Evolutionary conservation across 2,113 vertebrate genomes (phyloP).

Genomic region (Oceanodroma tethys): DNA sequence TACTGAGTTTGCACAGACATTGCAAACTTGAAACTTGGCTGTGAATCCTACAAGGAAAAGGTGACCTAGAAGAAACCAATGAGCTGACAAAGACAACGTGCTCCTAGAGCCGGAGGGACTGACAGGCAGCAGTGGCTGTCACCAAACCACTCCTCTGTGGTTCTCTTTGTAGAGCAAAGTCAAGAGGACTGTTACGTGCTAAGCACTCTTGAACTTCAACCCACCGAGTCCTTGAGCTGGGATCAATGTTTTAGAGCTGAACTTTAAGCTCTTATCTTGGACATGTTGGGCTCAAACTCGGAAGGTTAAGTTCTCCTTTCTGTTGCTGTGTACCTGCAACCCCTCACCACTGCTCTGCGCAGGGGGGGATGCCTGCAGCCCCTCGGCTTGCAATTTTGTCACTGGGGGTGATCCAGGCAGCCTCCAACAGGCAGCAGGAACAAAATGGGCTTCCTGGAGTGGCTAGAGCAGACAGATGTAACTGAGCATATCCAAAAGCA

Average conservation of each 20-base stretch:
- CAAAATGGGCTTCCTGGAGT: background rate
- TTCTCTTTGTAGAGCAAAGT: background rate
- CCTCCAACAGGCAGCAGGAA: background rate
- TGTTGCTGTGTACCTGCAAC: too few species aligned
- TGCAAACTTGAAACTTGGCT: background rate
- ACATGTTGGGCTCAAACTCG: background rate
- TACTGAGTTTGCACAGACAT: background rate
- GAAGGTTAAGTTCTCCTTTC: background rate
- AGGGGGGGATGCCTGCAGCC: background rate
- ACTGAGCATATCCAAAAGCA: background rate
- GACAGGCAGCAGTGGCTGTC: background rate
- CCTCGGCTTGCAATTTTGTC: rapidly evolving
- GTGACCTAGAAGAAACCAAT: background rate
- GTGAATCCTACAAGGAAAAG: background rate
- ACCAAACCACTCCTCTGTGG: background rate
- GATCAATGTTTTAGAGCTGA: background rate
- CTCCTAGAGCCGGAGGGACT: background rate
- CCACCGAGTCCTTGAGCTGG: background rate
- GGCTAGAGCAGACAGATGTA: background rate
- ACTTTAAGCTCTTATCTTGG: background rate
- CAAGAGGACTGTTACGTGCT: background rate
- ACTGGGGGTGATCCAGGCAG: background rate
- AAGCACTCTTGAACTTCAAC: background rate
- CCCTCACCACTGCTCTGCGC: rapidly evolving
- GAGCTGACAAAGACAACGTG: background rate